Conservation (phyloP, 2,797 vertebrate species). For the Sphenopsis melanotis region DNA sequence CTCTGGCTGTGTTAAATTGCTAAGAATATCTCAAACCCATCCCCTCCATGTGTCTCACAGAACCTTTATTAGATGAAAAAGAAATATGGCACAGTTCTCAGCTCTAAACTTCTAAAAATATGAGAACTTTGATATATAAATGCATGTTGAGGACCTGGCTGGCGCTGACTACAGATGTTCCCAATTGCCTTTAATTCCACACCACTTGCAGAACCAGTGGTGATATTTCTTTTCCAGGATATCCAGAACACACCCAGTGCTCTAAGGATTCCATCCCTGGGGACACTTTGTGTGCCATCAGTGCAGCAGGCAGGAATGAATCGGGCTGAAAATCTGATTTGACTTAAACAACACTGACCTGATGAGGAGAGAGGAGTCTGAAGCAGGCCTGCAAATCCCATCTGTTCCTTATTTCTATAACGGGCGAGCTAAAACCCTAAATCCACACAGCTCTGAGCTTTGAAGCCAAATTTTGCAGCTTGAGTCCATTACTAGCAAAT, state of each 20-base stretch:
- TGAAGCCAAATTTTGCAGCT: constrained; percentile 39
- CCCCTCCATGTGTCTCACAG: background rate
- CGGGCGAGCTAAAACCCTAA: constrained; percentile 8
- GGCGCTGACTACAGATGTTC: background rate
- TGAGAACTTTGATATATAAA: background rate
- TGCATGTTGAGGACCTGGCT: background rate
- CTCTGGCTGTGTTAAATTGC: background rate
- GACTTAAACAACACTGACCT: constrained; percentile 20
- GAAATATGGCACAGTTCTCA: background rate
- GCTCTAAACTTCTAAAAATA: background rate
- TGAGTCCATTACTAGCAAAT: constrained; percentile 1
- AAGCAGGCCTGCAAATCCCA: constrained; percentile 35
- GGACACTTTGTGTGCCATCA: background rate
- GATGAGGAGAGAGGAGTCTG: background rate
- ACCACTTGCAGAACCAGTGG: background rate
- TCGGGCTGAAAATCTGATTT: background rate
- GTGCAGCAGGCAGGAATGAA: background rate
- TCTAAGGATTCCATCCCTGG: background rate
- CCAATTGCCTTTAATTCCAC: background rate
- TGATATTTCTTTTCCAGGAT: background rate
- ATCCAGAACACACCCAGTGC: background rate
- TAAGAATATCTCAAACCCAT: background rate
- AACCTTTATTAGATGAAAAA: background rate
- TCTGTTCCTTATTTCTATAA: constrained; percentile 47
- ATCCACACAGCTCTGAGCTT: constrained; percentile 37